phyloP scores from a whole-genome alignment of 2,888 invertebrate genomes.

The Coelogynopora nodosa region DNA sequence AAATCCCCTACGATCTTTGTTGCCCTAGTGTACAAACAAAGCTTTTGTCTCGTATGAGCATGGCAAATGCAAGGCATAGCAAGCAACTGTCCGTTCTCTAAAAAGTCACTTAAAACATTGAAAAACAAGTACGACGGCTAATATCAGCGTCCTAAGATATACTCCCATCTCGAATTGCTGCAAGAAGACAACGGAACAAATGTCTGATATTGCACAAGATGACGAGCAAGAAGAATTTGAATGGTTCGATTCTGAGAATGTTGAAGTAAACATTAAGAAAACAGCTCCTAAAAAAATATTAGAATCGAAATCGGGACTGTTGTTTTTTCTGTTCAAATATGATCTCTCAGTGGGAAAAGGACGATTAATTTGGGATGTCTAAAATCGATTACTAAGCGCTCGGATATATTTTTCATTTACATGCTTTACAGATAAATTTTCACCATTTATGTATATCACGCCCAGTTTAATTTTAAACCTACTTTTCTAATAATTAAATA shows the following conservation, averaged over 20 bases:
- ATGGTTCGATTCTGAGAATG: constrained; percentile 18
- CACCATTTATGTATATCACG: too few relatives aligned
- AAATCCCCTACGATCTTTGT: constrained; percentile 5
- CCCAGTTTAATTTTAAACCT: too few relatives aligned
- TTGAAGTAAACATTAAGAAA: not conserved
- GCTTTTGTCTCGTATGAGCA: not conserved
- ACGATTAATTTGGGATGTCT: too few relatives aligned
- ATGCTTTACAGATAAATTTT: too few relatives aligned
- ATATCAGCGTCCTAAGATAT: constrained; percentile 1
- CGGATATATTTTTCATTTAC: too few relatives aligned
- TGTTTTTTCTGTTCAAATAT: not conserved
- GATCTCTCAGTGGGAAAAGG: not conserved
- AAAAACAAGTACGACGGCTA: not conserved
- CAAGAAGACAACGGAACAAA: constrained; percentile 12
- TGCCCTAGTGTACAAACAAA: constrained; percentile 10
- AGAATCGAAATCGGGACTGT: not conserved
- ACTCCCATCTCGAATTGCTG: constrained; percentile 26
- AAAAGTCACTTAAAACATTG: constrained; percentile 17
- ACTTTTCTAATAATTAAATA: too few relatives aligned
- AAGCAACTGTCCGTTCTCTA: constrained; percentile 4
- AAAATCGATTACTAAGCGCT: too few relatives aligned
- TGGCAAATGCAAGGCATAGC: not conserved
- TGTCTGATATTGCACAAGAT: constrained; percentile 17
- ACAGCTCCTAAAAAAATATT: not conserved
- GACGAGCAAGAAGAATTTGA: constrained; percentile 22